Evolutionary conservation across 2,113 vertebrate species (phyloP).

Genomic region (Myotis lucifugus): DNA sequence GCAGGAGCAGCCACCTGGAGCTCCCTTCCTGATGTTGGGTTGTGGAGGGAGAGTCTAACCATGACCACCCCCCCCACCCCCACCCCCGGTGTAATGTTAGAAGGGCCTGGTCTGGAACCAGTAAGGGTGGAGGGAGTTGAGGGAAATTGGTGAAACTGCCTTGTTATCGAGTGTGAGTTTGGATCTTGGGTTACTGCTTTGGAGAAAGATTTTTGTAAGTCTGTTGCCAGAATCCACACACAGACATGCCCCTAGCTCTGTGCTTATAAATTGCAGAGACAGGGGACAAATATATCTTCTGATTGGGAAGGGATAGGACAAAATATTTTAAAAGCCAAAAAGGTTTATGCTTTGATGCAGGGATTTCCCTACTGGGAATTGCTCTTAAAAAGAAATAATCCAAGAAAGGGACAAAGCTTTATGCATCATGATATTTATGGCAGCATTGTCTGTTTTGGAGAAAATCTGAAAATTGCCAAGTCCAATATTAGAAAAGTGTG

Average conservation of each 20-base stretch:
- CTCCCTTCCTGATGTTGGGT: background rate
- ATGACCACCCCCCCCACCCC: too few species aligned
- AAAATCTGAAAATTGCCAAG: constrained; percentile 55
- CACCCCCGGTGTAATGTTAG: background rate
- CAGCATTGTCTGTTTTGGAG: constrained; percentile 1
- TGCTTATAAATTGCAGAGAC: background rate
- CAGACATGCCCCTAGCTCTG: background rate
- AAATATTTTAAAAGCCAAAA: constrained; percentile 49
- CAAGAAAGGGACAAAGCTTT: background rate
- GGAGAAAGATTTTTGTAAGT: background rate
- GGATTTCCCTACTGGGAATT: constrained; percentile 36
- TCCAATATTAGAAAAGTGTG: constrained; percentile 4
- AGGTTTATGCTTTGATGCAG: constrained; percentile 31
- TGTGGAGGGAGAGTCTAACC: background rate
- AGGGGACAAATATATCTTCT: background rate
- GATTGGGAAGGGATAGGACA: background rate
- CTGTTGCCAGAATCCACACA: background rate
- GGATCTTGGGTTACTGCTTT: background rate
- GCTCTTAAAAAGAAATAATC: constrained; percentile 54
- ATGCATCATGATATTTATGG: background rate
- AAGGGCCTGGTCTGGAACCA: background rate
- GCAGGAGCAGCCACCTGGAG: background rate
- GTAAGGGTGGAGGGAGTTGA: background rate
- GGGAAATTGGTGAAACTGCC: background rate
- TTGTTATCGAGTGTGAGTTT: background rate